A percentile compares a stretch with the other conserved stretches of the same genome.
These are phyloP conservation scores for Pantelozetes paolii DNA, from an alignment of 2,888 invertebrate species.

Conservation along the genomic window DNA sequence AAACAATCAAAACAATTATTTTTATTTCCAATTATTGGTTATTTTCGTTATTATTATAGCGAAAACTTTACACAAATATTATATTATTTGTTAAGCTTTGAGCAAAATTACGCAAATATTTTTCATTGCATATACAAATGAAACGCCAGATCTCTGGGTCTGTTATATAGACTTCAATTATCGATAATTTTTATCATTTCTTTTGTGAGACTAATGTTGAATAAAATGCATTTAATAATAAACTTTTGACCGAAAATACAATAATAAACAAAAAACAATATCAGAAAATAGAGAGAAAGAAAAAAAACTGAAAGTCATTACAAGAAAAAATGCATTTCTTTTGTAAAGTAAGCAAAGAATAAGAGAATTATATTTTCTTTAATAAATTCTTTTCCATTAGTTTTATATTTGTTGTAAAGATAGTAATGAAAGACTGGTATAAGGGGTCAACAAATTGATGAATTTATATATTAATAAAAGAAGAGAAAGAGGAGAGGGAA, in stretches of 20 bases:
- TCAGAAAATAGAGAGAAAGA: background rate
- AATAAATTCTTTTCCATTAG: conserved; percentile 7
- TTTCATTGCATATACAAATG: background rate
- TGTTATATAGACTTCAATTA: conserved; percentile 2
- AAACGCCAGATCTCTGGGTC: too few relatives aligned
- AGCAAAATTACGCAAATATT: background rate
- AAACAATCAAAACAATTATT: conserved; percentile 3
- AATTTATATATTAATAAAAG: background rate
- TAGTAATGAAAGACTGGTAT: background rate
- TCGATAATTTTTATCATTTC: conserved; percentile 12
- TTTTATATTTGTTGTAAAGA: background rate
- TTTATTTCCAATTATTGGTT: background rate
- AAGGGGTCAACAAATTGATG: conserved; percentile 21
- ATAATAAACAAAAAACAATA: conserved; percentile 28
- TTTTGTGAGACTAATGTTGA: background rate
- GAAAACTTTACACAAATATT: background rate
- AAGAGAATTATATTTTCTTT: background rate
- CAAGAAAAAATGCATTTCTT: conserved; percentile 24
- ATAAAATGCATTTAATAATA: background rate
- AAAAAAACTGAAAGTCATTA: conserved; percentile 6
- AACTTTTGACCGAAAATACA: conserved; percentile 4
- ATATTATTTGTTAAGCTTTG: background rate
- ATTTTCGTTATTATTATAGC: background rate
- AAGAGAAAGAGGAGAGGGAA: background rate
- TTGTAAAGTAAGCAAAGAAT: background rate